Percentiles rank a stretch among this genome's conserved stretches.
These are phyloP conservation scores for Ahaetulla prasina DNA, from an alignment of 2,113 vertebrate genomes.

Conservation along the genomic window DNA sequence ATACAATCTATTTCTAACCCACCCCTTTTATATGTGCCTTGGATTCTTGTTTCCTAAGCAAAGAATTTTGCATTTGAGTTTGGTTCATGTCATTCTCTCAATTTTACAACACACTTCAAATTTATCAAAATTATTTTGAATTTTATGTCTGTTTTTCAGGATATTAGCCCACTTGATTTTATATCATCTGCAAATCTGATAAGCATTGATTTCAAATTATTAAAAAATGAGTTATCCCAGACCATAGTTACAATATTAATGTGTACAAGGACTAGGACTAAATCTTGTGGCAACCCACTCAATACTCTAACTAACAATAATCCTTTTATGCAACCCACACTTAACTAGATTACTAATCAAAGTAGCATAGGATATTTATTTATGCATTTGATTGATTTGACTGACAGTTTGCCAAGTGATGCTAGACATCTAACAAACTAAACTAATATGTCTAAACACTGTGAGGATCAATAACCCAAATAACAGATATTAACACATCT, in stretches of 20 bases:
- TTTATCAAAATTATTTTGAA: too few relatives aligned
- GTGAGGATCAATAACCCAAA: neutral
- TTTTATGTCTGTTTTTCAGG: too few relatives aligned
- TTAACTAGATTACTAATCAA: neutral
- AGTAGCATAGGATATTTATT: neutral
- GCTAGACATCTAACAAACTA: neutral
- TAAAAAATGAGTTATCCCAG: too few relatives aligned
- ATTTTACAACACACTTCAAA: too few relatives aligned
- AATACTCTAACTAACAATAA: too few relatives aligned
- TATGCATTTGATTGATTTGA: neutral
- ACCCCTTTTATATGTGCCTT: neutral
- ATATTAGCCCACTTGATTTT: too few relatives aligned
- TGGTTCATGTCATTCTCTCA: too few relatives aligned
- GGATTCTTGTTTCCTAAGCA: neutral
- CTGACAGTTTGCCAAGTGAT: neutral
- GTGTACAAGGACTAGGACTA: too few relatives aligned
- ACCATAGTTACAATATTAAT: too few relatives aligned
- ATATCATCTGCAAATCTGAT: too few relatives aligned
- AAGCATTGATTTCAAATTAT: too few relatives aligned
- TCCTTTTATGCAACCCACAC: neutral
- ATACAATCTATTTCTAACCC: neutral
- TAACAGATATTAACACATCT: neutral
- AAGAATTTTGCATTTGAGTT: neutral
- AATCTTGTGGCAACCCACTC: too few relatives aligned
- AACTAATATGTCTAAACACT: neutral